Percentiles rank a stretch among this genome's conserved stretches.
Evolutionary conservation across 2,797 vertebrate genomes (phyloP).

Genomic region (Epinephelus awoara): DNA sequence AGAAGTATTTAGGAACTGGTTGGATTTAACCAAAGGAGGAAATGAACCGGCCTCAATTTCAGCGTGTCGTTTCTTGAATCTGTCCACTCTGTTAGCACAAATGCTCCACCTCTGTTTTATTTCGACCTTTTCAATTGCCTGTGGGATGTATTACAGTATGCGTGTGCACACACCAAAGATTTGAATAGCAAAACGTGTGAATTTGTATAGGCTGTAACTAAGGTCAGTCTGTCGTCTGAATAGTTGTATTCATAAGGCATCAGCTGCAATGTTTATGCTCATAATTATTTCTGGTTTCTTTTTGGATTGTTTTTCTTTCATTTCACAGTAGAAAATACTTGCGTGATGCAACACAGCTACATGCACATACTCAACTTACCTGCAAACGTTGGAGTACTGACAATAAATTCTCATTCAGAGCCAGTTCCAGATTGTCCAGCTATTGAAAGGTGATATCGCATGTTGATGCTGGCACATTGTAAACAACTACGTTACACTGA

Average conservation of each 20-base stretch:
- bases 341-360: not conserved
- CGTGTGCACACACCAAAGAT: conserved; percentile 30
- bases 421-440: not conserved
- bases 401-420: not conserved
- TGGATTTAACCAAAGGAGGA: conserved; percentile 66
- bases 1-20: conserved; percentile 72
- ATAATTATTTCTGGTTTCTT: not conserved
- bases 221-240: not conserved
- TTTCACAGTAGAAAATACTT: not conserved
- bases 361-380: not conserved
- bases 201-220: conserved; percentile 55
- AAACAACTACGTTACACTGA: not conserved
- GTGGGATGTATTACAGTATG: not conserved
- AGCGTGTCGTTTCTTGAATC: conserved; percentile 35
- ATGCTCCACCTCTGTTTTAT: conserved; percentile 1
- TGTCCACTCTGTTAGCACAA: conserved; percentile 10
- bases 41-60: conserved; percentile 51
- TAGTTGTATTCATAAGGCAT: not conserved
- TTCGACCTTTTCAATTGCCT: conserved; percentile 1
- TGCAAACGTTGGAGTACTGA: not conserved
- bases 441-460: not conserved
- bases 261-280: not conserved
- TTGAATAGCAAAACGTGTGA: conserved; percentile 70
- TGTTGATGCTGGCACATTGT: not conserved
- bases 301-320: not conserved